A percentile compares a stretch with the other conserved stretches of the same genome.
Conservation (phyloP, 2,113 vertebrate genomes). For the Zosterops japonicus region DNA sequence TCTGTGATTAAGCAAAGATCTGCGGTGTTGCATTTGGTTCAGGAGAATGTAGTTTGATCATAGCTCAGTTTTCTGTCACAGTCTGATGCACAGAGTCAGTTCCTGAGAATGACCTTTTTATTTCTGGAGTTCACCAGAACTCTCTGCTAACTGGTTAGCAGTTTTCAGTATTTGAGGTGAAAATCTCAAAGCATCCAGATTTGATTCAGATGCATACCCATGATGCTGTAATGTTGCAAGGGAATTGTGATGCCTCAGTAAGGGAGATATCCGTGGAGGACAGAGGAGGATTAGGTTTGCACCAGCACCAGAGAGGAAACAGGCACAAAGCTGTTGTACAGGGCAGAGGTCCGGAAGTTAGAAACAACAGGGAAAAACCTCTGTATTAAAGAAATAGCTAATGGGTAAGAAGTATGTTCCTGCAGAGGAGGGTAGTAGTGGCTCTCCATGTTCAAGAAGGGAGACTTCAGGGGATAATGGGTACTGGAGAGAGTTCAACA, state of each 20-base stretch:
- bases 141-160: not conserved
- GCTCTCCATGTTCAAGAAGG: not conserved
- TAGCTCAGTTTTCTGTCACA: not conserved
- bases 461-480: not conserved
- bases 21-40: not conserved
- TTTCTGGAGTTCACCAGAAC: not conserved
- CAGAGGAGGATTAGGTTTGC: not conserved
- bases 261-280: not conserved
- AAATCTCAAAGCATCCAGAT: not conserved
- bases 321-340: not conserved
- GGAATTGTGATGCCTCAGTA: not conserved
- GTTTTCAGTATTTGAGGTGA: not conserved
- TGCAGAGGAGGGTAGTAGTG: not conserved
- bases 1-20: not conserved
- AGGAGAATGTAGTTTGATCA: not conserved
- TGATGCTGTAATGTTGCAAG: not conserved
- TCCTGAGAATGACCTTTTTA: not conserved
- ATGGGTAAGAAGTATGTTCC: not conserved
- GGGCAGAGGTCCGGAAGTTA: not conserved
- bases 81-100: not conserved
- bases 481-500: not conserved
- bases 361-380: not conserved
- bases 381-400: not conserved
- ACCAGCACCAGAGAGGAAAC: not conserved
- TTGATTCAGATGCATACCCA: not conserved